Conservation (phyloP, 2,888 invertebrate species). For the Pristionchus maxplancki region DNA sequence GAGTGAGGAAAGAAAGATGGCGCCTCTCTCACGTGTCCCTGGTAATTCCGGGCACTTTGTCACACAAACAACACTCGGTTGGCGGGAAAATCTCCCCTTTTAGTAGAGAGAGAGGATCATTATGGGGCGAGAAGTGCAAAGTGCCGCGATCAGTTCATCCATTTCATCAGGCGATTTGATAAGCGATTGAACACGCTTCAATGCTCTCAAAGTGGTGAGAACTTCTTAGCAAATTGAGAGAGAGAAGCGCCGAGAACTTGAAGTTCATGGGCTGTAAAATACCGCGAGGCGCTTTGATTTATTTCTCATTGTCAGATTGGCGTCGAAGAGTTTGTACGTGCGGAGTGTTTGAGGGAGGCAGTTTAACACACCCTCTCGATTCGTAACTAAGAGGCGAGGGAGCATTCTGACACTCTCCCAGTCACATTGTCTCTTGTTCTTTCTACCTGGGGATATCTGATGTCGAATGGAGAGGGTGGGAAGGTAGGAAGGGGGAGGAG, state of each 20-base stretch:
- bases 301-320: constrained; percentile 26
- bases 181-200: constrained; percentile 36
- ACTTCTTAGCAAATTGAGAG: not conserved
- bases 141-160: constrained; percentile 3
- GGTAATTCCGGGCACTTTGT: constrained; percentile 31
- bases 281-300: not conserved
- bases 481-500: not conserved
- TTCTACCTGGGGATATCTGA: not conserved
- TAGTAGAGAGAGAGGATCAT: not conserved
- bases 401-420: not conserved
- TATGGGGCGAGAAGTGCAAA: constrained; percentile 9
- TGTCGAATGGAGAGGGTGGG: not conserved
- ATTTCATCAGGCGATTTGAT: constrained; percentile 32
- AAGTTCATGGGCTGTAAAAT: constrained; percentile 35
- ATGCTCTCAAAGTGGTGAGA: constrained; percentile 17
- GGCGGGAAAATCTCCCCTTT: constrained; percentile 31
- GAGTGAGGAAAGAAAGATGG: not conserved
- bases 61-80: constrained; percentile 40
- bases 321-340: not conserved
- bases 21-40: constrained; percentile 16
- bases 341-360: constrained; percentile 24
- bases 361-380: constrained; percentile 1
- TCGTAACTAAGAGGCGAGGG: constrained; percentile 20
- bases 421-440: not conserved
- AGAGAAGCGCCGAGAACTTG: not conserved